Conservation (phyloP, 2,797 vertebrate species). For the Enteromius trimaculatus region DNA sequence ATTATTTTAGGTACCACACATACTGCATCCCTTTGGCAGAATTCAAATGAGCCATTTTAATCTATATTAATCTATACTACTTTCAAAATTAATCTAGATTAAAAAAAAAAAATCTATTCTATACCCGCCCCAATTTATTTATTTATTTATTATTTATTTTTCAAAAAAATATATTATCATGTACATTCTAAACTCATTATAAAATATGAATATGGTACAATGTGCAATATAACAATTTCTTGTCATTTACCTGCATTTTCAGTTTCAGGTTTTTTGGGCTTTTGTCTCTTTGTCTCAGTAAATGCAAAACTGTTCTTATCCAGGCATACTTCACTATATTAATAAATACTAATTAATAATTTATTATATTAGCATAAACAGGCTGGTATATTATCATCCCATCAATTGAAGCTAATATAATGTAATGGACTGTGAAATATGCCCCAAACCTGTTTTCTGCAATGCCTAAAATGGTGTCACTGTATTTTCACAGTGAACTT, state of each 20-base stretch:
- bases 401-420: background rate
- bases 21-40: no score
- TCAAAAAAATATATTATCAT: background rate
- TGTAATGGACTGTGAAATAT: background rate
- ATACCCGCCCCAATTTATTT: no score
- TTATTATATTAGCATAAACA: background rate
- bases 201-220: no score
- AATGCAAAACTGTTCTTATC: background rate
- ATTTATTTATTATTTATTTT: no score
- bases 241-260: background rate
- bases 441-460: background rate
- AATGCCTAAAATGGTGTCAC: background rate
- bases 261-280: no score
- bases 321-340: background rate
- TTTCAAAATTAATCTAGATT: no score
- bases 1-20: no score
- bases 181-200: background rate
- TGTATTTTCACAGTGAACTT: conserved; percentile 14
- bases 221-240: no score
- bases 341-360: background rate
- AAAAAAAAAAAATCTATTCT: no score
- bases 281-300: background rate
- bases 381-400: background rate
- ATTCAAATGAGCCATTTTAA: no score
- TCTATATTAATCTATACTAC: no score